These are phyloP conservation scores for Labia minor DNA, from an alignment of 2,888 invertebrate genomes.

Conservation along the genomic window DNA sequence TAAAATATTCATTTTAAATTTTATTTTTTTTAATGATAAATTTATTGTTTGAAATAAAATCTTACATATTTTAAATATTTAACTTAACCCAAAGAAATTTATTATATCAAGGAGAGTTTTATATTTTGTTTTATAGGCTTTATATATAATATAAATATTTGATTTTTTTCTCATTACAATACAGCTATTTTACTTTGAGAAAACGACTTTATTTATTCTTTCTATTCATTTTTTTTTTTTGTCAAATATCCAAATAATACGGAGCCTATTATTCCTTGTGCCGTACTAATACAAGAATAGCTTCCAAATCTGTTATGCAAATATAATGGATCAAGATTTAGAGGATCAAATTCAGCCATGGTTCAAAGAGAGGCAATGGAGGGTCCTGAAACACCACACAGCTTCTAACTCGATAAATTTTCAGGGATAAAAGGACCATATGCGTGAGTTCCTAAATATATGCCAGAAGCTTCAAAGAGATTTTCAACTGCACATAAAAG, in stretches of 20 bases:
- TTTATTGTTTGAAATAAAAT: too few species aligned
- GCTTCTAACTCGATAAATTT: neutral
- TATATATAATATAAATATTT: too few species aligned
- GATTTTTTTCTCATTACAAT: neutral
- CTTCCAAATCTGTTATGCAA: neutral
- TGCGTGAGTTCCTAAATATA: neutral
- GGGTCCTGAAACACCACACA: neutral
- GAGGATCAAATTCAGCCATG: neutral
- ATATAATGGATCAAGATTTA: slow-evolving; percentile 2
- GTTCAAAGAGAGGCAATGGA: neutral
- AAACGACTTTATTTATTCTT: neutral
- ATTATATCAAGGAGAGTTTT: too few species aligned
- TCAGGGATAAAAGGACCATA: neutral
- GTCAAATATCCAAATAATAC: neutral
- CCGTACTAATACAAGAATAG: neutral
- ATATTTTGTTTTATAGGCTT: too few species aligned
- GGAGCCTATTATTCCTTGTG: neutral
- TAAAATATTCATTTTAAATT: too few species aligned
- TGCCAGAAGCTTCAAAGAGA: neutral
- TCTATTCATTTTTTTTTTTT: neutral
- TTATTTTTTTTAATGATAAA: too few species aligned
- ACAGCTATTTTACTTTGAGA: neutral
- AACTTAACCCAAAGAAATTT: too few species aligned
- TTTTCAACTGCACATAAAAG: too few species aligned
- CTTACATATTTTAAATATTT: too few species aligned